Percentiles rank a stretch among this genome's conserved stretches.
Conservation (phyloP, 2,888 invertebrate species). For the Watsonalla cultraria region DNA sequence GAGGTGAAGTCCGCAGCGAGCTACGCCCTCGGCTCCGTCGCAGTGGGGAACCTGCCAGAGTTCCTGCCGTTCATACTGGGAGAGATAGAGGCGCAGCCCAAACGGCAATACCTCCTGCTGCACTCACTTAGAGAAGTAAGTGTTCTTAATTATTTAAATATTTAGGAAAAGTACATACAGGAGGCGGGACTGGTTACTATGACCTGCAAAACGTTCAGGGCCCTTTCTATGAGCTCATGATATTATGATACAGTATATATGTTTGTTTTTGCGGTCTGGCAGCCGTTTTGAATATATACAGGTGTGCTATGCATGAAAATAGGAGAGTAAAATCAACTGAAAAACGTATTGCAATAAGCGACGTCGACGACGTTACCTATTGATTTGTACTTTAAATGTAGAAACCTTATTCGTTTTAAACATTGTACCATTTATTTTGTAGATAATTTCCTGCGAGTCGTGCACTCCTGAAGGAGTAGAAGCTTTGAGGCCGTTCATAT, state of each 20-base stretch:
- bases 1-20: conserved; percentile 99
- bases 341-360: too few species aligned
- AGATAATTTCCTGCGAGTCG: conserved; percentile 92
- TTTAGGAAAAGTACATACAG: too few species aligned
- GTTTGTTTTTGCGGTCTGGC: too few species aligned
- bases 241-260: too few species aligned
- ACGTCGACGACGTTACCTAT: too few species aligned
- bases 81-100: conserved; percentile 96
- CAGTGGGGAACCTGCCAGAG: conserved; percentile 95
- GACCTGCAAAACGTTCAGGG: too few species aligned
- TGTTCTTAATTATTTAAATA: neutral
- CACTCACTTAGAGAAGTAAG: conserved; percentile 97
- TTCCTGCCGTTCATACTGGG: conserved; percentile 96
- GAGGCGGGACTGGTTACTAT: too few species aligned
- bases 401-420: neutral
- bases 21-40: conserved; percentile 96
- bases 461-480: conserved; percentile 85
- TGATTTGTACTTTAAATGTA: too few species aligned
- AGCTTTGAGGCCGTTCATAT: conserved; percentile 87
- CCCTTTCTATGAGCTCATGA: too few species aligned
- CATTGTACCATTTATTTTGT: conserved; percentile 23
- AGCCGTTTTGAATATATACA: too few species aligned
- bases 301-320: too few species aligned
- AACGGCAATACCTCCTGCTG: conserved; percentile 95
- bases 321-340: too few species aligned